Percentiles rank a stretch among this genome's conserved stretches.
phyloP scores from a whole-genome alignment of 2,888 invertebrate species.

The Oasisia sp. region DNA sequence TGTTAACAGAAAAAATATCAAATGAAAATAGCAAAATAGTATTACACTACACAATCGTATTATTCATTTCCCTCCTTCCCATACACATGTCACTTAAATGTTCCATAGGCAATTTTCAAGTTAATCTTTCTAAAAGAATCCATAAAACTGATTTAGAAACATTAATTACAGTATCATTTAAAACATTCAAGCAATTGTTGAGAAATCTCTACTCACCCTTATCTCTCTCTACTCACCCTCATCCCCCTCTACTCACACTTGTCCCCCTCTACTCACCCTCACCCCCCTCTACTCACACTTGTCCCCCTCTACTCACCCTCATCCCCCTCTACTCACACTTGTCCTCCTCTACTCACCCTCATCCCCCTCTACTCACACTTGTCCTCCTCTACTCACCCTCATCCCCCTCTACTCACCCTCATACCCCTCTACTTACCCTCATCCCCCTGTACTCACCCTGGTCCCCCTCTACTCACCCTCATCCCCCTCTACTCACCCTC shows the following conservation, averaged over 20 bases:
- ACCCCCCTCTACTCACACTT: constrained; percentile 27
- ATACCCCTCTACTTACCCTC: too few relatives aligned
- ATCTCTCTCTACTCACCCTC: constrained; percentile 26
- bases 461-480: too few relatives aligned
- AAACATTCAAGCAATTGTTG: background rate
- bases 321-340: constrained; percentile 26
- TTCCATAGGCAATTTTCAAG: background rate
- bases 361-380: background rate
- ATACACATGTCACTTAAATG: background rate
- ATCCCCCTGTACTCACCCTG: too few relatives aligned
- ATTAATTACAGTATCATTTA: too few relatives aligned
- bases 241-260: constrained; percentile 25
- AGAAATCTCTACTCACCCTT: constrained; percentile 18
- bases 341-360: constrained; percentile 26
- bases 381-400: background rate
- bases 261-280: constrained; percentile 27
- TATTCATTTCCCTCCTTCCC: background rate
- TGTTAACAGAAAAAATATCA: background rate
- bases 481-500: too few relatives aligned
- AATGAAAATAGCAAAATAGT: background rate
- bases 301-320: constrained; percentile 27
- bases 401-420: too few relatives aligned
- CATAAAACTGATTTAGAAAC: too few relatives aligned
- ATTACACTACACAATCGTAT: background rate
- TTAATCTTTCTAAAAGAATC: background rate